Evolutionary conservation across 2,888 invertebrate genomes (phyloP), one percentile per base, ranked within the genome.

Genomic region (Tinea trinotella): DNA sequence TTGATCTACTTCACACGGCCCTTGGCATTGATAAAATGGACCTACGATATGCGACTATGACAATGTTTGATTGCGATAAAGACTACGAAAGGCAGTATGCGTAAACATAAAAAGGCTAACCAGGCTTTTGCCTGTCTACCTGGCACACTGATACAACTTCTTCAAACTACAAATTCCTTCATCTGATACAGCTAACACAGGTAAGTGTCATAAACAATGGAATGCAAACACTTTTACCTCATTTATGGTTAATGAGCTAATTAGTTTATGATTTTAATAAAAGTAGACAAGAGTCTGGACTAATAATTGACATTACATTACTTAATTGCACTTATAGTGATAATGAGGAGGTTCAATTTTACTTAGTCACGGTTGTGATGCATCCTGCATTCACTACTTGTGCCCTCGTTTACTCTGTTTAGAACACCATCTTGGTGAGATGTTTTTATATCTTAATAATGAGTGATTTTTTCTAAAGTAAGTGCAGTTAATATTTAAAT

Each of bases 11-110:
- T 64, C 74, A 76, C 74, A 83, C 83, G 83, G 83, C 81, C 72
- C 74, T 76, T 74, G 82, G 85, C 85, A 66, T 71, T 72, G 76
- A 79, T 71, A 83, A 72, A 82, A 85, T 85, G 85, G 85, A 85
- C 80, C 72, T 74, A 74, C 81, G 85, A 83, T 79, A 78, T 72
- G 62, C 72, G 69, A 74, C 66, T 70, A 74, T 66, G 66, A 73
- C 70, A 73, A 71, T 76, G 74, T 80, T 83, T 76, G 71, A 70
- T 74, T 74, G 71, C 74, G 73, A 69, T 71, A 76, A 71, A 71
- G 66, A 75, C 66, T 74, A 71, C 74, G 71, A 69, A 62, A 75
- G 75, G 70, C 83, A 85, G 72, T 67, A 87, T 87, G 87, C 84
- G 86, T 87, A 85, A 85, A 70, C 80, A 83, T 74, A 85, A 84